Base-by-base conservation (phyloP, 2,888 invertebrate genomes). In the Eupeodes luniger region DNA sequence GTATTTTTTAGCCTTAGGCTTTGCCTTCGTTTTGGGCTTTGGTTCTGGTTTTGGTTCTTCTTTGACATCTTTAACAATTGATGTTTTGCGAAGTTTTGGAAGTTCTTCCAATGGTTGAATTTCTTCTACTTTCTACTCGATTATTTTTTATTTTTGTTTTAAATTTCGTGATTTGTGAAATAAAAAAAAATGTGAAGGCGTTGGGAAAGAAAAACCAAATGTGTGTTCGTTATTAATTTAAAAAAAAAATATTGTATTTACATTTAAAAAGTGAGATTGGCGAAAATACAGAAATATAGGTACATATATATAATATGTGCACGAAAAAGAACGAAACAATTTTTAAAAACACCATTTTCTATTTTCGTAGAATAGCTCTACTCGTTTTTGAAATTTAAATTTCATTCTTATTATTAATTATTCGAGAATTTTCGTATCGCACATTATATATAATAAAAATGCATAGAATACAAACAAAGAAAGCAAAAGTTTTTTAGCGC, bases 1-100 rank as follows among this genome's bases (percentile, higher is more conserved):
- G 57, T 94, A 95, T 93, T 95, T 95, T 0, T 91, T 74, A 61
- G 92, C 91, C 1, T 91, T 40, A 4, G 91, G 79, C 74, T 93
- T 93, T 6, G 90, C 87, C 77, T 93, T 93, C 0, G 90, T 47
- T 61, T 93, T 92, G 59, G 92, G 90, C n/a, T 92, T 92, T 11
- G 90, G 57, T 62, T 93, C 93, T 0, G 91, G 69, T 67, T 93
- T 92, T 4, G 91, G 89, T 27, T 93, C 93, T 57, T 93, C 93
- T 79, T 93, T 93, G 0, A 91, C 90, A 76, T 90, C 89, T 19
- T 89, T 89, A 5, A 90, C 90, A 0, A 90, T 76, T 2, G 92
- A 91, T 9, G 92, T 91, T 76, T 94, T 94, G 34, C 93, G 92
- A 51, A 94, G 90, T 89, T 93, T 93, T 34, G 94, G 93, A 49